Evolutionary conservation across 1,140 invertebrate species (phyloP).

Genomic region (Hydropsyche tenuis): DNA sequence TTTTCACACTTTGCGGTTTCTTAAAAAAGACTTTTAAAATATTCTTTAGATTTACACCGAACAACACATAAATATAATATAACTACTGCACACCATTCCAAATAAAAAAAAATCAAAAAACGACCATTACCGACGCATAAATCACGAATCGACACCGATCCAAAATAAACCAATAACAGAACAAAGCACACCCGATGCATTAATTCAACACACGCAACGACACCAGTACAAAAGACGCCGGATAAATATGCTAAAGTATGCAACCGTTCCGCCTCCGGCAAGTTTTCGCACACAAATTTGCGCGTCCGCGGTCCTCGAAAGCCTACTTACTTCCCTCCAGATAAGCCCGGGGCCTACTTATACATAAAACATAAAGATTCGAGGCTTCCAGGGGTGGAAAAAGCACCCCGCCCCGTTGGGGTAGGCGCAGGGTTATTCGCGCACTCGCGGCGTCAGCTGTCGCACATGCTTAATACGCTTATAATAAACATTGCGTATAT

Average conservation of each 20-base stretch:
- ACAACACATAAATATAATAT: too few species aligned
- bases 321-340: constrained; percentile 11
- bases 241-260: constrained; percentile 13
- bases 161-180: too few species aligned
- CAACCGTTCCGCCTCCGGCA: neutral
- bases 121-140: too few species aligned
- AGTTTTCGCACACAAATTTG: constrained; percentile 10
- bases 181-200: too few species aligned
- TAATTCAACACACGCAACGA: too few species aligned
- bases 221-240: too few species aligned
- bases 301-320: constrained; percentile 17
- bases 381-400: neutral
- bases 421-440: neutral
- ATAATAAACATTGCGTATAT: constrained; percentile 40
- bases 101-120: too few species aligned
- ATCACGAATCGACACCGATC: too few species aligned
- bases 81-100: too few species aligned
- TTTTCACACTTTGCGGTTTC: too few species aligned
- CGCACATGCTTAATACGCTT: constrained; percentile 34
- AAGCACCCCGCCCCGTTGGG: neutral
- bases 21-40: too few species aligned
- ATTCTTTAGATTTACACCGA: too few species aligned
- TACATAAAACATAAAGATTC: constrained; percentile 41
- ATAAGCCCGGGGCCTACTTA: constrained; percentile 22
- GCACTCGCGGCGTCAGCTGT: constrained; percentile 36